Conservation (phyloP, 2,888 invertebrate genomes). For the Ptychoptera contaminata region DNA sequence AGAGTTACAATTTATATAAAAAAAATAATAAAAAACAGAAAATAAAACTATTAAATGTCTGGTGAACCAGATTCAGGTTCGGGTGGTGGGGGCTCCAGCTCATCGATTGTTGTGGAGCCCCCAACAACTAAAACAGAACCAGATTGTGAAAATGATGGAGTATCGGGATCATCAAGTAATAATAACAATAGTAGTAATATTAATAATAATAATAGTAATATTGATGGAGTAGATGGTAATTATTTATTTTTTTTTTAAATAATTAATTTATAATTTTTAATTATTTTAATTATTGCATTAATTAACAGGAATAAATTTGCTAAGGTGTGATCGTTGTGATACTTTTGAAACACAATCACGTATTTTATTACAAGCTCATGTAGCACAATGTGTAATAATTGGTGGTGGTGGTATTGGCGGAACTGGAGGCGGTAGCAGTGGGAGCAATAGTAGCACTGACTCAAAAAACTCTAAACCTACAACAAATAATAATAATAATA, state of each 20-base stretch:
- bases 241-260: not conserved
- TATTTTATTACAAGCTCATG: constrained; percentile 57
- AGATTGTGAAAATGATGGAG: constrained; percentile 11
- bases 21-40: no score
- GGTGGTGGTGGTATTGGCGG: constrained; percentile 26
- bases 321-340: constrained; percentile 61
- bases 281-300: not conserved
- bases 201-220: no score
- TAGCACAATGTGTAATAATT: constrained; percentile 41
- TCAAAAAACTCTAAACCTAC: constrained; percentile 22
- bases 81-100: not conserved
- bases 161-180: constrained; percentile 11
- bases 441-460: constrained; percentile 19
- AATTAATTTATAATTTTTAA: not conserved
- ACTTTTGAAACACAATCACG: constrained; percentile 67
- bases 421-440: constrained; percentile 27
- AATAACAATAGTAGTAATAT: constrained; percentile 11
- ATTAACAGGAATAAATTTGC: constrained; percentile 13
- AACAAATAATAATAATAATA: constrained; percentile 1
- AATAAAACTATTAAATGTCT: not conserved
- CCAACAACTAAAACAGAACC: constrained; percentile 13
- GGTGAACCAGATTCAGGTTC: constrained; percentile 5
- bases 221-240: not conserved
- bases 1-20: no score
- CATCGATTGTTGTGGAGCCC: constrained; percentile 16